Conservation (phyloP, 1,140 invertebrate species). For the Drosophila varians region DNA sequence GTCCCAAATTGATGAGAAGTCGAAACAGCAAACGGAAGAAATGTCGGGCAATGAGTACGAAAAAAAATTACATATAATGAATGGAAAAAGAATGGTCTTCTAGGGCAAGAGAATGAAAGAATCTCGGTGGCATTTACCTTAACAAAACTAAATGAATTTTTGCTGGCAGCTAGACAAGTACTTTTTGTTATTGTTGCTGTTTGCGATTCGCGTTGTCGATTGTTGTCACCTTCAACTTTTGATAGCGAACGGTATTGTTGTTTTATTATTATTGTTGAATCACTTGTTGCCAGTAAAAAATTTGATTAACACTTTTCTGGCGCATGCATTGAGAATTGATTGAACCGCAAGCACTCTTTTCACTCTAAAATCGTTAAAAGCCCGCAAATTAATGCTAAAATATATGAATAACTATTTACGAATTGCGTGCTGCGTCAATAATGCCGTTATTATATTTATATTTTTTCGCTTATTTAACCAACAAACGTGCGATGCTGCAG, state of each 20-base stretch:
- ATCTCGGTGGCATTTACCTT: constrained; percentile 39
- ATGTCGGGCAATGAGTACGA: constrained; percentile 14
- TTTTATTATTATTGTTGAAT: constrained; percentile 18
- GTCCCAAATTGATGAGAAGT: constrained; percentile 57
- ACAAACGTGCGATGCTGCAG: constrained; percentile 14
- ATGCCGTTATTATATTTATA: constrained; percentile 23
- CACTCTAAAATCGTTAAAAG: constrained; percentile 33
- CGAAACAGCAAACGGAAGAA: constrained; percentile 31
- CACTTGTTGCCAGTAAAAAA: constrained; percentile 66
- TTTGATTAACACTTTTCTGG: constrained; percentile 66
- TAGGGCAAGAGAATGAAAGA: constrained; percentile 7
- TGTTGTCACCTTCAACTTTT: constrained; percentile 59
- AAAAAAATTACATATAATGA: background rate
- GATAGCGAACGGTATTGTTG: constrained; percentile 36
- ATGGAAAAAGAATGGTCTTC: background rate
- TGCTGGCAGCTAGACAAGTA: constrained; percentile 41
- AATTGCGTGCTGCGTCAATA: background rate
- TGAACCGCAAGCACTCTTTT: constrained; percentile 49
- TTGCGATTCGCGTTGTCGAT: constrained; percentile 13
- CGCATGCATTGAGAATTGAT: constrained; percentile 48
- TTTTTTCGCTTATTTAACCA: constrained; percentile 55
- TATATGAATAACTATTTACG: constrained; percentile 8
- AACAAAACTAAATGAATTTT: constrained; percentile 33
- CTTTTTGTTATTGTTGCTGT: constrained; percentile 15
- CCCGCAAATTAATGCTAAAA: constrained; percentile 32